phyloP scores from a whole-genome alignment of 1,140 invertebrate species.

The Galleria mellonella region DNA sequence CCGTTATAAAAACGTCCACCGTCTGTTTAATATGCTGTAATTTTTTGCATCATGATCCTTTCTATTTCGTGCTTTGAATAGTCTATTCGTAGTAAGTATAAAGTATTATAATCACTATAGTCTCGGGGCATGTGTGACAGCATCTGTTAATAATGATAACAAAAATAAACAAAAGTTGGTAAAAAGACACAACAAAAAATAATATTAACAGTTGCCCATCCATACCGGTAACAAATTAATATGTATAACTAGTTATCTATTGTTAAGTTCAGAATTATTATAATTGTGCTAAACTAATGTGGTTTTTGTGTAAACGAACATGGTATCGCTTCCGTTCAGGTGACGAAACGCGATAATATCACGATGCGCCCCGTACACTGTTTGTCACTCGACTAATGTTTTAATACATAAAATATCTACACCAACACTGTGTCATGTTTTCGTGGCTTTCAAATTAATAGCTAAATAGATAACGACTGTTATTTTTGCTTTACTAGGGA shows the following conservation, averaged over 20 bases:
- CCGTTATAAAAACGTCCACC: too few species aligned
- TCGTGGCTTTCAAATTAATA: constrained; percentile 42
- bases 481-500: constrained; percentile 27
- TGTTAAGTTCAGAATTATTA: constrained; percentile 25
- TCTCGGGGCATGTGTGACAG: too few species aligned
- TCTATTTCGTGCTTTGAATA: too few species aligned
- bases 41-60: too few species aligned
- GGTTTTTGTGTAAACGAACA: constrained; percentile 52
- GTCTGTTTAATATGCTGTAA: too few species aligned
- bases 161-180: too few species aligned
- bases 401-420: constrained; percentile 26
- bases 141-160: too few species aligned
- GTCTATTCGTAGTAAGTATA: too few species aligned
- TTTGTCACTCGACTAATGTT: constrained; percentile 42
- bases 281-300: constrained; percentile 51
- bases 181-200: too few species aligned
- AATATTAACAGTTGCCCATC: too few species aligned
- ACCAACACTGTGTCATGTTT: constrained; percentile 24
- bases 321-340: constrained; percentile 57
- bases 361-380: constrained; percentile 24
- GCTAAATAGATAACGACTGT: constrained; percentile 29
- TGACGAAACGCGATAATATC: constrained; percentile 53
- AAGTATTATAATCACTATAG: too few species aligned
- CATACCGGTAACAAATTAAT: constrained; percentile 3
- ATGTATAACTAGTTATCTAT: constrained; percentile 9